Evolutionary conservation across 2,113 vertebrate genomes (phyloP).

Genomic region (Rhea pennata): DNA sequence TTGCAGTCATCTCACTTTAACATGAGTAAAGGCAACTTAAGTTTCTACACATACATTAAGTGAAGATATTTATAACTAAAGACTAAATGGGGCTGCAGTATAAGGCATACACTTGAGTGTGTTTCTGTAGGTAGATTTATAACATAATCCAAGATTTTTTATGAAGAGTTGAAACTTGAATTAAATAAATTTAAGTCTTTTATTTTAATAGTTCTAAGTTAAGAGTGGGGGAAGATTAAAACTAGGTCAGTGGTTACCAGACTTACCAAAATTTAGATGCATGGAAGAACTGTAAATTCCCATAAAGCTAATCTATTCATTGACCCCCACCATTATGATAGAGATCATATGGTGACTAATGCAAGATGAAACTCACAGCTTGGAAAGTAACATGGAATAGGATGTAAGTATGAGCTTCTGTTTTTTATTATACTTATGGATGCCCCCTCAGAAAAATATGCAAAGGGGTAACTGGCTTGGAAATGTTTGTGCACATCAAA

Average conservation of each 20-base stretch:
- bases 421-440: conserved; percentile 98
- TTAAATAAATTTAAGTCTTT: conserved; percentile 75
- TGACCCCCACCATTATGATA: conserved; percentile 99
- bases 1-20: conserved; percentile 77
- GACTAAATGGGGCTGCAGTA: conserved; percentile 73
- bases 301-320: conserved; percentile 99
- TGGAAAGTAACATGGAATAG: conserved; percentile 99
- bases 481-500: conserved; percentile 74
- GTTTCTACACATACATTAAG: conserved; percentile 76
- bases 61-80: conserved; percentile 68
- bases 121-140: conserved; percentile 77
- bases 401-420: conserved; percentile 99
- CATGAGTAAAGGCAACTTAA: conserved; percentile 69
- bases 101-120: conserved; percentile 77
- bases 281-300: conserved; percentile 99
- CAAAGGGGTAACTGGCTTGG: conserved; percentile 97
- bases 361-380: conserved; percentile 99
- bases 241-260: conserved; percentile 84
- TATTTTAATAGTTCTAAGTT: conserved; percentile 79
- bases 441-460: conserved; percentile 98
- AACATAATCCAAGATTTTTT: conserved; percentile 76
- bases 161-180: conserved; percentile 71
- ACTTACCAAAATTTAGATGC: conserved; percentile 98
- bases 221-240: conserved; percentile 82
- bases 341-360: conserved; percentile 99